Base-by-base conservation (phyloP, 2,888 invertebrate species). In the Allygus modestus region DNA sequence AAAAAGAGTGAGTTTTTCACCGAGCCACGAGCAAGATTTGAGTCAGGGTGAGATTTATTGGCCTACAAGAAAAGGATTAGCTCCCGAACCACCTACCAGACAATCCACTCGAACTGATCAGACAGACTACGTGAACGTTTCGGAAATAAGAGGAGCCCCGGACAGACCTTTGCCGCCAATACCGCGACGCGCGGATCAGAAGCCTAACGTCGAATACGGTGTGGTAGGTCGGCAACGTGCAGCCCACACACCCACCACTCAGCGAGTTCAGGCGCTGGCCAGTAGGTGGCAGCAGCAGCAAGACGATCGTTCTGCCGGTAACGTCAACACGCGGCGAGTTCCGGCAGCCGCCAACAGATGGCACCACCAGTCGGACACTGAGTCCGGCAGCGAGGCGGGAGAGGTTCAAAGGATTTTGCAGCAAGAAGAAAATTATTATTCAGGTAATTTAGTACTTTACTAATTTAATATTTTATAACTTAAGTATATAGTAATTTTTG, bases 321-420 rank as follows among this genome's bases (percentile, higher is more conserved):
- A n/a, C n/a, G n/a, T n/a, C n/a, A 28, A 31, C n/a, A 20, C 43
- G 20, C 85, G 54, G 46, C 46, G 17, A 79, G 43, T 79, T 73
- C 71, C 65, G 69, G 0, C 75, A 54, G 46, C 71, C 51, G 54
- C 83, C 84, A 84, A 84, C 73, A 83, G 69, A 81, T 84, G 86
- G 73, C 84, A 84, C 41, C 86, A 86, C 86, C 88, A 37, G 81
- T 89, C 83, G 86, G 94, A 94, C 88, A 94, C 94, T 85, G 95
- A 95, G 89, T 94, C 94, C 89, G 94, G 94, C 33, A 94, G 94
- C 58, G 95, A 95, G 89, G 94, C 94, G 54, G 94, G 94, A 4
- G 95, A 95, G 90, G 93, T 95, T 85, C 94, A 94, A 88, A 91
- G 93, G 87, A 94, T 94, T 88, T 90, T 93, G 88, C 91, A 82